These are phyloP conservation scores for Gobio gobio DNA, from an alignment of 2,113 vertebrate genomes.

Conservation along the genomic window DNA sequence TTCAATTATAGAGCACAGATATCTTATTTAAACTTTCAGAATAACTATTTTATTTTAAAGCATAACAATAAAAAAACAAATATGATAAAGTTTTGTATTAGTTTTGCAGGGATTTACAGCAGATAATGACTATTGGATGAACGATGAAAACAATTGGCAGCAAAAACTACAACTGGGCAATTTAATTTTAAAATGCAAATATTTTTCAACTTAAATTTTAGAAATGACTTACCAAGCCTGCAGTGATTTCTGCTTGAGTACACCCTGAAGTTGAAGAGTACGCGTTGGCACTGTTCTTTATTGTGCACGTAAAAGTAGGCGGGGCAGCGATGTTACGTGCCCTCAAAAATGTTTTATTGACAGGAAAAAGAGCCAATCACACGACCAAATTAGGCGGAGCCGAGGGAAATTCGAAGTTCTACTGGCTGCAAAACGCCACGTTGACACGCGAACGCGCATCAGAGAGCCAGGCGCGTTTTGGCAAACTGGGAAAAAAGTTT, in stretches of 20 bases:
- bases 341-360: slow-evolving; percentile 52
- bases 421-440: slow-evolving; percentile 80
- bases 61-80: not conserved
- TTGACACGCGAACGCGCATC: slow-evolving; percentile 72
- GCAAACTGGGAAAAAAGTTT: slow-evolving; percentile 8
- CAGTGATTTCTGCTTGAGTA: not conserved
- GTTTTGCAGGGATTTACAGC: not conserved
- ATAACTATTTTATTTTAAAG: not conserved
- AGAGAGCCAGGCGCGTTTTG: not conserved
- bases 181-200: not conserved
- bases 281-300: slow-evolving; percentile 73
- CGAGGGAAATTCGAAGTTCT: not conserved
- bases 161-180: not conserved
- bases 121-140: not conserved
- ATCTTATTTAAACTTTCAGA: not conserved
- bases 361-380: not conserved
- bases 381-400: not conserved
- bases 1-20: not conserved
- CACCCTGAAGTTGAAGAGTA: slow-evolving; percentile 37
- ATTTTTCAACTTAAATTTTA: not conserved
- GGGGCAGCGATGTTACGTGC: slow-evolving; percentile 12
- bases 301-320: slow-evolving; percentile 56
- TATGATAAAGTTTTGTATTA: not conserved
- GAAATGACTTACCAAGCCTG: slow-evolving; percentile 57
- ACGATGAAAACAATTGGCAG: not conserved